Conservation (phyloP, 2,797 vertebrate species). For the Cyprinodon diabolis region DNA sequence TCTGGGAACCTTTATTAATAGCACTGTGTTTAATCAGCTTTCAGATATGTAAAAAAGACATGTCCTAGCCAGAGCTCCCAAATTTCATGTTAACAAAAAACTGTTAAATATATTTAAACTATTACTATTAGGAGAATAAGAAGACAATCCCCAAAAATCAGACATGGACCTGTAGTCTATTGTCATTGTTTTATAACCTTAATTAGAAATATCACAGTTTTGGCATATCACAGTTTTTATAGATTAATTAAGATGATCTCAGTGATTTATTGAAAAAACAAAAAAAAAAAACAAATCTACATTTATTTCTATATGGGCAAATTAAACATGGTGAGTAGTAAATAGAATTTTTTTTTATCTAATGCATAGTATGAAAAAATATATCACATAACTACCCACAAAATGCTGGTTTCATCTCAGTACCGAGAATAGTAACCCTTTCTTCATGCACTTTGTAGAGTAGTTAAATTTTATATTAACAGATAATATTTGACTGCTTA, state of each 20-base stretch:
- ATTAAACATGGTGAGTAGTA: background rate
- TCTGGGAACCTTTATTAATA: conserved; percentile 10
- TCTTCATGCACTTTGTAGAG: background rate
- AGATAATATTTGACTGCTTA: background rate
- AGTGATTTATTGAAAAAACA: background rate
- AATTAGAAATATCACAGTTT: no score
- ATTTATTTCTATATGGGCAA: background rate
- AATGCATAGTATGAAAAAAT: background rate
- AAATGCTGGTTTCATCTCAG: background rate
- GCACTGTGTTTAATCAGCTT: conserved; percentile 5
- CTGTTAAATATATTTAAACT: background rate
- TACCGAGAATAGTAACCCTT: background rate
- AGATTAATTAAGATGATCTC: background rate
- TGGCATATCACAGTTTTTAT: background rate
- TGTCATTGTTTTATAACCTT: no score
- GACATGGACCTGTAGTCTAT: background rate
- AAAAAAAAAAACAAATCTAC: background rate
- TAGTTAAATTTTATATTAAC: background rate
- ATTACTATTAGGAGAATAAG: background rate
- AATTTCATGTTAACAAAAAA: background rate
- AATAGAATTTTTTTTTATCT: background rate
- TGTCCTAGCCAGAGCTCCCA: background rate
- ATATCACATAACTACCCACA: background rate
- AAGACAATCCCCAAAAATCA: background rate
- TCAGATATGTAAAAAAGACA: background rate